Percentiles rank a stretch among this genome's conserved stretches.
phyloP scores from a whole-genome alignment of 2,888 invertebrate genomes.

The Xylota sylvarum region DNA sequence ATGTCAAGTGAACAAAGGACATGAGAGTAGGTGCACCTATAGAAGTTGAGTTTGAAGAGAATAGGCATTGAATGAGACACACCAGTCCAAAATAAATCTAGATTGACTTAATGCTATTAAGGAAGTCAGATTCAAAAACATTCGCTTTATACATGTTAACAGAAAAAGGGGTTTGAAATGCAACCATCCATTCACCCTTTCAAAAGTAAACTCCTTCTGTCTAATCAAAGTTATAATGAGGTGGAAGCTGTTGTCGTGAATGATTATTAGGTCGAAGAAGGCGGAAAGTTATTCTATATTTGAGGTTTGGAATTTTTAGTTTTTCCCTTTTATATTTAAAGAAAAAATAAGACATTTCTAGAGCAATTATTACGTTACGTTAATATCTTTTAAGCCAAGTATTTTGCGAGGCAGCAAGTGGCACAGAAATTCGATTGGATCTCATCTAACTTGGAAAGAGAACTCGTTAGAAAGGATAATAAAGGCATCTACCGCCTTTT shows the following conservation, averaged over 20 bases:
- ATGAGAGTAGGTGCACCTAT: neutral
- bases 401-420: no score
- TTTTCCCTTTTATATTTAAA: neutral
- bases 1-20: neutral
- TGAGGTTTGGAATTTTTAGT: slow-evolving; percentile 6
- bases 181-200: neutral
- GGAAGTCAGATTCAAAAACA: neutral
- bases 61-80: neutral
- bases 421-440: no score
- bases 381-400: neutral
- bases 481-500: no score
- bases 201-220: slow-evolving; percentile 8
- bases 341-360: neutral
- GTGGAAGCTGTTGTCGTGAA: slow-evolving; percentile 18
- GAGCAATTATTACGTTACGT: neutral
- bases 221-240: slow-evolving; percentile 15
- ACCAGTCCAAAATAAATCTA: neutral
- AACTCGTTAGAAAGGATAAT: no score
- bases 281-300: slow-evolving; percentile 18
- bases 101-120: neutral
- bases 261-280: slow-evolving; percentile 8
- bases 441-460: no score
- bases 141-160: neutral
- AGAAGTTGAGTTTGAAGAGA: neutral
- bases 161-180: neutral